These are phyloP conservation scores for Aphodius sticticus DNA, from an alignment of 2,888 invertebrate species.

Conservation along the genomic window DNA sequence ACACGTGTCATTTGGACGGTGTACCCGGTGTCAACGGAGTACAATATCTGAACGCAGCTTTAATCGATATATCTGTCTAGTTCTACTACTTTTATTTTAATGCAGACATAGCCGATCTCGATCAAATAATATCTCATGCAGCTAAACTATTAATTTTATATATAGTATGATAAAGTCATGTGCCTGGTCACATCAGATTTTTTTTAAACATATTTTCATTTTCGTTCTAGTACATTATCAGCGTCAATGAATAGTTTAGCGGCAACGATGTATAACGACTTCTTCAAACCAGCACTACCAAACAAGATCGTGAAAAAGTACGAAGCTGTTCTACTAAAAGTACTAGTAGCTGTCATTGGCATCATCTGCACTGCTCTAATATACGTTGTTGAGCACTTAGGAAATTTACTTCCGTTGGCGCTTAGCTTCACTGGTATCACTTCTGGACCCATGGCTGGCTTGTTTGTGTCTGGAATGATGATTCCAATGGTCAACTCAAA, in stretches of 20 bases:
- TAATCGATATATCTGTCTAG: too few species aligned
- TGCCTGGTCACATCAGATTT: too few species aligned
- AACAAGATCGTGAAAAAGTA: conserved; percentile 61
- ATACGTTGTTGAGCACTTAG: conserved; percentile 69
- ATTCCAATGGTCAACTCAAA: conserved; percentile 69
- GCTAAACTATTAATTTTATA: too few species aligned
- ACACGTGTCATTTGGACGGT: too few species aligned
- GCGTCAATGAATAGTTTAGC: conserved; percentile 69
- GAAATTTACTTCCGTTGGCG: conserved; percentile 71
- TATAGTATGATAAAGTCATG: too few species aligned
- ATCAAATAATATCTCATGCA: too few species aligned
- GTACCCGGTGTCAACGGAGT: too few species aligned
- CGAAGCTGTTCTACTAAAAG: conserved; percentile 68
- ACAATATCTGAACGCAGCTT: too few species aligned
- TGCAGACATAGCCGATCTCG: too few species aligned
- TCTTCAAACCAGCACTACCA: conserved; percentile 64
- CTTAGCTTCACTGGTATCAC: conserved; percentile 70
- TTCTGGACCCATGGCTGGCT: conserved; percentile 70
- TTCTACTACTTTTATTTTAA: too few species aligned
- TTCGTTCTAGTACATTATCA: conserved; percentile 65
- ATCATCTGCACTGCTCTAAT: conserved; percentile 76
- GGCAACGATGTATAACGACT: conserved; percentile 71
- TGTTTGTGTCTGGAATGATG: conserved; percentile 74
- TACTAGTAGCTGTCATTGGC: conserved; percentile 63
- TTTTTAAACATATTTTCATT: neutral